Percentiles rank a stretch among this genome's conserved stretches.
phyloP scores from a whole-genome alignment of 2,797 vertebrate species.

The Jordanella pulchra region DNA sequence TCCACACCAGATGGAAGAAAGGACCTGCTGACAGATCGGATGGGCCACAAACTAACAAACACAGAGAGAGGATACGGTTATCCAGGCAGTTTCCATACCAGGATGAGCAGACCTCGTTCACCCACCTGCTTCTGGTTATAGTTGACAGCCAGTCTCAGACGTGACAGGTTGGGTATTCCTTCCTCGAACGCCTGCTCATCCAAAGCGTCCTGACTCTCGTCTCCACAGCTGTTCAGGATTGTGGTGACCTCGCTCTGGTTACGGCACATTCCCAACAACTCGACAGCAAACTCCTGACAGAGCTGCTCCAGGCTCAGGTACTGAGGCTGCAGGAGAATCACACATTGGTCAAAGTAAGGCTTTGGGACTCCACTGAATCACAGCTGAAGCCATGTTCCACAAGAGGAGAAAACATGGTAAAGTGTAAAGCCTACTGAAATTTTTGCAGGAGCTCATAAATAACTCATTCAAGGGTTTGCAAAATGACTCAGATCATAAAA shows the following conservation, averaged over 20 bases:
- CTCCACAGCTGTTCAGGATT: conserved; percentile 84
- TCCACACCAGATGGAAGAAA: conserved; percentile 91
- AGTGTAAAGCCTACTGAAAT: no score
- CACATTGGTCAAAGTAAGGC: neutral
- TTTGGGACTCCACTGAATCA: neutral
- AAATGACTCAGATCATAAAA: no score
- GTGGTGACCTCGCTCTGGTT: conserved; percentile 92
- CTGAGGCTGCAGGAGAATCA: conserved; percentile 80
- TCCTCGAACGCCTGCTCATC: conserved; percentile 87
- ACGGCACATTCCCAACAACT: conserved; percentile 90
- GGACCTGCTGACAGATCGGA: conserved; percentile 91
- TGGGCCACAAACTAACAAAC: conserved; percentile 86
- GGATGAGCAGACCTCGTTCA: neutral
- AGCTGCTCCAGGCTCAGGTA: conserved; percentile 86
- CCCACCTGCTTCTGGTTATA: conserved; percentile 89
- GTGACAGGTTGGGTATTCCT: conserved; percentile 88
- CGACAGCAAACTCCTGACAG: conserved; percentile 89
- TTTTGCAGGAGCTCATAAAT: no score
- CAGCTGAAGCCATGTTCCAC: no score
- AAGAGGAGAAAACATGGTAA: no score
- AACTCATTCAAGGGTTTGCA: no score
- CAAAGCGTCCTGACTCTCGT: conserved; percentile 74
- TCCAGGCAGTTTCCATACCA: neutral
- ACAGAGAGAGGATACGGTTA: neutral
- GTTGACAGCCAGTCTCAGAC: conserved; percentile 87